Percentiles rank a stretch among this genome's conserved stretches.
Evolutionary conservation across 2,113 vertebrate species (phyloP).

Genomic region (Callopanchax toddi): DNA sequence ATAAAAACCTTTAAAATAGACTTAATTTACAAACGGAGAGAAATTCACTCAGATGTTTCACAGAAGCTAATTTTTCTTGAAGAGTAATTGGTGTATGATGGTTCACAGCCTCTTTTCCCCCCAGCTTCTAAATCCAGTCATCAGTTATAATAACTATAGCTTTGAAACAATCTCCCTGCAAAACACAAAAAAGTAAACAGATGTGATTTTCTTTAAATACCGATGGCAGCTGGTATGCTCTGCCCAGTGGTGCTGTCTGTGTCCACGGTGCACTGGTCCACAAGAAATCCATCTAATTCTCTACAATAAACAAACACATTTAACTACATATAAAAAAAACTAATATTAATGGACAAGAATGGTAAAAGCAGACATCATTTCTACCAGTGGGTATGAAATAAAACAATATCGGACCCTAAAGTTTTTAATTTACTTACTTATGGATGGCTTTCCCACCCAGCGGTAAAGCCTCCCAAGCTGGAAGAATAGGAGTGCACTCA

Average conservation of each 20-base stretch:
- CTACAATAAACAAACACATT: slow-evolving; percentile 64
- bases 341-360: too few species aligned
- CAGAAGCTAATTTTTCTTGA: slow-evolving; percentile 37
- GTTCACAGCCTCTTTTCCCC: neutral
- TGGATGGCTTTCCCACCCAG: slow-evolving; percentile 95
- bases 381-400: too few species aligned
- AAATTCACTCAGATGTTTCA: neutral
- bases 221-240: slow-evolving; percentile 87
- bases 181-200: neutral
- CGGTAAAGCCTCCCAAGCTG: slow-evolving; percentile 94
- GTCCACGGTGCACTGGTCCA: slow-evolving; percentile 94
- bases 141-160: slow-evolving; percentile 10
- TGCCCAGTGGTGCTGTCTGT: slow-evolving; percentile 87
- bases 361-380: too few species aligned
- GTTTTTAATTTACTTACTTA: slow-evolving; percentile 82
- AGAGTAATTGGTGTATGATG: slow-evolving; percentile 29
- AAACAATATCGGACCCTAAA: too few species aligned
- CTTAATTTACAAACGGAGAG: neutral
- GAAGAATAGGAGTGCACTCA: slow-evolving; percentile 93
- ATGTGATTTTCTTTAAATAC: slow-evolving; percentile 72
- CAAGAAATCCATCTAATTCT: slow-evolving; percentile 87
- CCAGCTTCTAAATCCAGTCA: neutral
- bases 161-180: neutral
- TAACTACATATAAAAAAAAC: neutral
- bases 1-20: too few species aligned